These are phyloP conservation scores for Agelas oroides DNA, from an alignment of 37 sponge, comb jelly and placozoan species.

Conservation along the genomic window DNA sequence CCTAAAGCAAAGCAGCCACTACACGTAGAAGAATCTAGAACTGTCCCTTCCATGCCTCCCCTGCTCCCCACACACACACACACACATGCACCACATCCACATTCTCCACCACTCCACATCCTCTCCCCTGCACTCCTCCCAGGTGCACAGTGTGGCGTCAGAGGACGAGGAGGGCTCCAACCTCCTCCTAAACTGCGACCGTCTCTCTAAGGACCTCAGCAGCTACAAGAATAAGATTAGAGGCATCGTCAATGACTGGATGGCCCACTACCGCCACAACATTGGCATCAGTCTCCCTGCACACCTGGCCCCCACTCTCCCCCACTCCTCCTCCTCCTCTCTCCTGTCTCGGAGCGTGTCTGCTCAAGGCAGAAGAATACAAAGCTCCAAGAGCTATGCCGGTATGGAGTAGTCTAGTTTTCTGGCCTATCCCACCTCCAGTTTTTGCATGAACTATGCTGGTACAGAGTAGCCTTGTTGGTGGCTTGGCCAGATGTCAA, in stretches of 20 bases:
- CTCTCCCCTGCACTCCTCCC: not conserved
- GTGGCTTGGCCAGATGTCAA: no score
- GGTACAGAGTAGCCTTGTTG: no score
- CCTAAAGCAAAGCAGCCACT: no score
- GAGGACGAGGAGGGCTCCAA: conserved; percentile 2
- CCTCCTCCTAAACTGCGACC: not conserved
- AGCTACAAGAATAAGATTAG: conserved; percentile 27
- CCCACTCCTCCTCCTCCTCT: not conserved
- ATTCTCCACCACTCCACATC: not conserved
- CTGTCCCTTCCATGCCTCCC: no score
- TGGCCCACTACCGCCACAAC: conserved; percentile 65
- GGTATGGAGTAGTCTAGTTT: no score
- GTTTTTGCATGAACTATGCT: no score
- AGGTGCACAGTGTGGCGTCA: not conserved
- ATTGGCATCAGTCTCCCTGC: conserved; percentile 57
- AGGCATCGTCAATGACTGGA: conserved; percentile 71
- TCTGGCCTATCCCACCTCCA: no score
- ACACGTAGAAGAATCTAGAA: no score
- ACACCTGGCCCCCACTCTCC: conserved; percentile 5
- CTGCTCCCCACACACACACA: not conserved
- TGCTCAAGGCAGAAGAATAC: no score
- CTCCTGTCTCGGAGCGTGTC: not conserved
- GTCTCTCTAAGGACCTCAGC: conserved; percentile 21
- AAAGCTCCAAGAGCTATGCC: no score
- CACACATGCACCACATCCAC: not conserved